phyloP scores from a whole-genome alignment of 2,888 invertebrate genomes.

The Bibio marci region DNA sequence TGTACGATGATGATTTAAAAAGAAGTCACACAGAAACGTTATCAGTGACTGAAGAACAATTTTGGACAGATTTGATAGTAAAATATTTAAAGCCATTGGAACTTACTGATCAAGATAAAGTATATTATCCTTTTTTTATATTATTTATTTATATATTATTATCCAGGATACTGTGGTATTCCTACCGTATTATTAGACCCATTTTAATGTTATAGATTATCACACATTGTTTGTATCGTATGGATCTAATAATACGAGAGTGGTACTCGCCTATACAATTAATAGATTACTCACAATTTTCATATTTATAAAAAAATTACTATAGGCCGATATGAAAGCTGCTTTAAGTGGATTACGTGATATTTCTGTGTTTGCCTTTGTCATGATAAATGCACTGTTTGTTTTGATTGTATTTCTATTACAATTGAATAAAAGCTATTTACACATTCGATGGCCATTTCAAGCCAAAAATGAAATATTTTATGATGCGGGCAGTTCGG shows the following conservation, averaged over 20 bases:
- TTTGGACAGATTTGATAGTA: constrained; percentile 62
- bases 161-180: too few species aligned
- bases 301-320: too few species aligned
- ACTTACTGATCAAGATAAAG: constrained; percentile 42
- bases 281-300: too few species aligned
- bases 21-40: constrained; percentile 49
- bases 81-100: constrained; percentile 60
- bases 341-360: constrained; percentile 41
- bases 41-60: constrained; percentile 44
- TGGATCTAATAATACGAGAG: too few species aligned
- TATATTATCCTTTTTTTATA: too few species aligned
- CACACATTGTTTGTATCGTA: too few species aligned
- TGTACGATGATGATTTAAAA: constrained; percentile 47
- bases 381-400: constrained; percentile 62
- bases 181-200: too few species aligned
- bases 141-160: too few species aligned
- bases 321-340: constrained; percentile 4
- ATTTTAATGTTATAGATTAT: too few species aligned
- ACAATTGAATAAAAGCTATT: constrained; percentile 50
- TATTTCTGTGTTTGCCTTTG: constrained; percentile 47
- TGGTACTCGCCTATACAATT: too few species aligned
- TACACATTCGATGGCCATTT: constrained; percentile 52
- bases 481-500: constrained; percentile 26
- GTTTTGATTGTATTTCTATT: constrained; percentile 55
- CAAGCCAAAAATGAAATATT: constrained; percentile 36